These are phyloP conservation scores for Caenorhabditis panamensis DNA, from an alignment of 2,888 invertebrate species.

Conservation along the genomic window DNA sequence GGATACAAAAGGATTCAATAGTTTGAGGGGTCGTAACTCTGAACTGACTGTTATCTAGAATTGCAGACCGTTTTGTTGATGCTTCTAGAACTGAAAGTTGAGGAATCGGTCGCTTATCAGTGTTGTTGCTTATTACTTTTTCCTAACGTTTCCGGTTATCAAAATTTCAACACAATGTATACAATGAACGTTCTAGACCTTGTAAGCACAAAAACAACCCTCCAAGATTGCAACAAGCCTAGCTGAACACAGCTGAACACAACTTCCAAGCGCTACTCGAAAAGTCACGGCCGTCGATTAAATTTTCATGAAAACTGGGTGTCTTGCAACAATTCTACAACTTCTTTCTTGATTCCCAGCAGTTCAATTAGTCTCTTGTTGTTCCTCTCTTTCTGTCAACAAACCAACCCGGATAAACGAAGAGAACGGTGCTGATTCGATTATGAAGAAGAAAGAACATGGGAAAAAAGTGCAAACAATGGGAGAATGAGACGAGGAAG, in stretches of 20 bases:
- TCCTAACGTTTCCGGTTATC: too few relatives aligned
- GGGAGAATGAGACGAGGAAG: background rate
- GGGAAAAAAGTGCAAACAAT: constrained; percentile 39
- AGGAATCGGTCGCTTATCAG: too few relatives aligned
- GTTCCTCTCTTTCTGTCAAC: background rate
- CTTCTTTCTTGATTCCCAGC: background rate
- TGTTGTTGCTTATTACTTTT: too few relatives aligned
- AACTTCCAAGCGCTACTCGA: background rate
- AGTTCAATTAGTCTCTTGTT: background rate
- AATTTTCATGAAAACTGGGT: constrained; percentile 26
- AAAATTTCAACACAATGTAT: too few relatives aligned
- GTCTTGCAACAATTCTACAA: background rate
- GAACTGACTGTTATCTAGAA: too few relatives aligned
- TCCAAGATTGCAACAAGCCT: background rate
- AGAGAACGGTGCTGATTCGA: constrained; percentile 33
- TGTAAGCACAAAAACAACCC: background rate
- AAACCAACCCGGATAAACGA: background rate
- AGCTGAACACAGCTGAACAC: background rate
- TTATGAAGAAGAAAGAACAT: constrained; percentile 12
- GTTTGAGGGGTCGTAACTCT: too few relatives aligned
- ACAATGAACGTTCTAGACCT: too few relatives aligned
- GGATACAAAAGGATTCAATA: too few relatives aligned
- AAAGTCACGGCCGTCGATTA: constrained; percentile 22
- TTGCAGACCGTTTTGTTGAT: too few relatives aligned
- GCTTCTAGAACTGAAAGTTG: too few relatives aligned